phyloP scores from a whole-genome alignment of 2,797 vertebrate genomes.

The Sebastes nivosus region DNA sequence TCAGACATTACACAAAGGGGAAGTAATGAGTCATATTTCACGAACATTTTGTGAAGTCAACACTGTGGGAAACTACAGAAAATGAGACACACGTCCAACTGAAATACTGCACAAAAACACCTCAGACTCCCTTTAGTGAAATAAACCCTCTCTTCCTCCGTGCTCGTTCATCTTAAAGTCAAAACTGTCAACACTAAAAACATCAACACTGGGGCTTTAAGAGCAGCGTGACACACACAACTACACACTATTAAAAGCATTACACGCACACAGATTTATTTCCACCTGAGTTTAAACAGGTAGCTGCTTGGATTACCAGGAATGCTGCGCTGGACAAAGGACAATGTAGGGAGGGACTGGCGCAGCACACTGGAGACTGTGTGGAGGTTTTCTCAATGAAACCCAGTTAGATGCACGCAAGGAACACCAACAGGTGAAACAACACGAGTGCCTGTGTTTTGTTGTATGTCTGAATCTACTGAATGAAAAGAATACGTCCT shows the following conservation, averaged over 20 bases:
- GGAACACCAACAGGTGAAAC: neutral
- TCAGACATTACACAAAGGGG: conserved; percentile 30
- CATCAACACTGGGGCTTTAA: conserved; percentile 1
- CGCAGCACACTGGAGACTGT: conserved; percentile 46
- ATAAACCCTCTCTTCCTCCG: neutral
- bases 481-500: neutral
- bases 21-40: conserved; percentile 64
- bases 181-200: conserved; percentile 5
- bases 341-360: conserved; percentile 66
- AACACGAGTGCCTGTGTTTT: neutral
- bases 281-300: conserved; percentile 47
- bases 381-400: conserved; percentile 39
- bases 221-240: neutral
- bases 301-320: conserved; percentile 73
- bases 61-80: conserved; percentile 16
- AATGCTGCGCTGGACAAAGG: conserved; percentile 67
- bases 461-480: neutral
- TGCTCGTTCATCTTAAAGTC: conserved; percentile 3
- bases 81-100: conserved; percentile 1
- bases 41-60: conserved; percentile 29
- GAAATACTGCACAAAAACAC: neutral
- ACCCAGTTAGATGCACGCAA: neutral
- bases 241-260: neutral
- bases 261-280: conserved; percentile 29
- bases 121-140: neutral